Percentiles rank a stretch among this genome's conserved stretches.
Conservation (phyloP, 2,888 invertebrate species). For the Phyto melanocephala region DNA sequence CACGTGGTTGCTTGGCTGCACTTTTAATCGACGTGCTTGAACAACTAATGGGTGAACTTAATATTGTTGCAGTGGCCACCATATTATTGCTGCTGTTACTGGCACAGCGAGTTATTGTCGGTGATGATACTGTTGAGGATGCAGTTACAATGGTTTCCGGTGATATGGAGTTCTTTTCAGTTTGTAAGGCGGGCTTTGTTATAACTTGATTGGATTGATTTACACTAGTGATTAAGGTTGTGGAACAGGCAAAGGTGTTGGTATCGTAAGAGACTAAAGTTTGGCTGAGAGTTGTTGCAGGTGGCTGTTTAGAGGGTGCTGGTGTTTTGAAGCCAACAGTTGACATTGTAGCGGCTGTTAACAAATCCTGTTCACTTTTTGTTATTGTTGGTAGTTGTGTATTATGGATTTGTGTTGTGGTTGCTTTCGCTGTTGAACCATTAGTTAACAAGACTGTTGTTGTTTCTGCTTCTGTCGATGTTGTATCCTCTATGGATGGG, state of each 20-base stretch:
- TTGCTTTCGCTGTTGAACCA: constrained; percentile 51
- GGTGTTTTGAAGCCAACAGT: constrained; percentile 50
- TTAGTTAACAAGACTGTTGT: constrained; percentile 30
- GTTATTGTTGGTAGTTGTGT: constrained; percentile 13
- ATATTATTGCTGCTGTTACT: constrained; percentile 12
- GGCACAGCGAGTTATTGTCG: constrained; percentile 37
- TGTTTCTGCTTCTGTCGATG: constrained; percentile 31
- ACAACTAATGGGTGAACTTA: constrained; percentile 17
- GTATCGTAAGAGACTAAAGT: constrained; percentile 29
- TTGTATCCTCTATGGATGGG: constrained; percentile 56
- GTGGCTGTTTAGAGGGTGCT: constrained; percentile 69
- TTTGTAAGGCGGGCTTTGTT: constrained; percentile 47
- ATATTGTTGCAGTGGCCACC: neutral
- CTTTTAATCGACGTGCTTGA: constrained; percentile 5
- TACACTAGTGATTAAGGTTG: constrained; percentile 16
- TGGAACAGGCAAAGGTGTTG: constrained; percentile 22
- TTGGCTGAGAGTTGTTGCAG: constrained; percentile 53
- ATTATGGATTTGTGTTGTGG: constrained; percentile 28
- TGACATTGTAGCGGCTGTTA: constrained; percentile 47
- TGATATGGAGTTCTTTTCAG: constrained; percentile 25
- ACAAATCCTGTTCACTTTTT: constrained; percentile 25
- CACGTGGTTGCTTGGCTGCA: constrained; percentile 27
- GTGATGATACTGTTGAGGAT: constrained; percentile 27
- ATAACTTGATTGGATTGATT: constrained; percentile 42
- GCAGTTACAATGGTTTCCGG: constrained; percentile 43